These are phyloP conservation scores for Phataginus tricuspis DNA, from an alignment of 2,797 vertebrate species.

Conservation along the genomic window DNA sequence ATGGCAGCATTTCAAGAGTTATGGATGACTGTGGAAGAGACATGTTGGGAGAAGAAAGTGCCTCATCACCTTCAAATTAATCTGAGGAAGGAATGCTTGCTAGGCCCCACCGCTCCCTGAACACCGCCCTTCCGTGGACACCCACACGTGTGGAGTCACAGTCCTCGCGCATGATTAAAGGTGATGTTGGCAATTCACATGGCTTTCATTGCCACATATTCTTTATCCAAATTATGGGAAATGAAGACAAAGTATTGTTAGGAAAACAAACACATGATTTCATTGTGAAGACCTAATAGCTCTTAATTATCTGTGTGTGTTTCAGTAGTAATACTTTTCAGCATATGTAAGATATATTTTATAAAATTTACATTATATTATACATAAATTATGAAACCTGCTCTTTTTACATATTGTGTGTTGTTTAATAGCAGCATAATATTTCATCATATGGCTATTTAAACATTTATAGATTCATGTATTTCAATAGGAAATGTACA, in stretches of 20 bases:
- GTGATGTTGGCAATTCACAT: rapidly evolving
- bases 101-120: not conserved
- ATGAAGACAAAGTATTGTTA: not conserved
- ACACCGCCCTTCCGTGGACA: rapidly evolving
- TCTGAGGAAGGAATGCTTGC: not conserved
- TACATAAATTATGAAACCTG: not conserved
- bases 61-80: not conserved
- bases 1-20: not conserved
- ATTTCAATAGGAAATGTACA: not conserved
- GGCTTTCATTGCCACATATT: not conserved
- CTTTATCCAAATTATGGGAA: not conserved
- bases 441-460: not conserved
- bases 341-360: not conserved
- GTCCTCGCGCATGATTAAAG: not conserved
- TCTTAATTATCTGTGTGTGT: not conserved
- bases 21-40: not conserved
- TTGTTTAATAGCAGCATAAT: not conserved
- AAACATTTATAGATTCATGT: not conserved
- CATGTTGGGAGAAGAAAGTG: not conserved
- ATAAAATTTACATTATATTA: not conserved
- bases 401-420: not conserved
- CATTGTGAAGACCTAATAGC: not conserved
- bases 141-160: not conserved
- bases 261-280: not conserved
- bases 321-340: not conserved